Percentiles rank a stretch among this genome's conserved stretches.
Conservation (phyloP, 2,888 invertebrate genomes). For the Drosophila sordidula region DNA sequence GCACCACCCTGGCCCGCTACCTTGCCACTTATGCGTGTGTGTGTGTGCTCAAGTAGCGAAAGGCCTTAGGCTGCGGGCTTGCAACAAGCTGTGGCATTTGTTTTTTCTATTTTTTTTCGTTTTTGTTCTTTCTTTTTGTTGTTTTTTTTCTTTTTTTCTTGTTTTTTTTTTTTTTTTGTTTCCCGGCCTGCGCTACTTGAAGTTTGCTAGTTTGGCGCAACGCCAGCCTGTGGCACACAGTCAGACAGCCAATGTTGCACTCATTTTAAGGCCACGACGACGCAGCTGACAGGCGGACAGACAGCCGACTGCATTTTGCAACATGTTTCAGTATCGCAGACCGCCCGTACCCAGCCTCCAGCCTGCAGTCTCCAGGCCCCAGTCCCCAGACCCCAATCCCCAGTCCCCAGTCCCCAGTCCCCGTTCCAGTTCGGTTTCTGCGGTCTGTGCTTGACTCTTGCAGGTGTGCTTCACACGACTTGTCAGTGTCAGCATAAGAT, state of each 20-base stretch:
- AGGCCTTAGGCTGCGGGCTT: conserved; percentile 63
- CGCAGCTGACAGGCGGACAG: conserved; percentile 64
- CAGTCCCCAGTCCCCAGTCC: conserved; percentile 15
- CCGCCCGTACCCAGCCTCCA: conserved; percentile 2
- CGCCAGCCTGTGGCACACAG: conserved; percentile 66
- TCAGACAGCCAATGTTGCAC: conserved; percentile 73
- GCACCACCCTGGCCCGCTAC: conserved; percentile 17
- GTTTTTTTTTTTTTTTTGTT: conserved; percentile 16
- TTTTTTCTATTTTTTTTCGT: conserved; percentile 22
- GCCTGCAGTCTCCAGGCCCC: not conserved
- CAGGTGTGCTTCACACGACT: conserved; percentile 81
- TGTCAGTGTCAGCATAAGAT: conserved; percentile 76
- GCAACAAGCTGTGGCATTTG: conserved; percentile 62
- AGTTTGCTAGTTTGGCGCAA: conserved; percentile 68
- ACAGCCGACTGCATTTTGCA: conserved; percentile 66
- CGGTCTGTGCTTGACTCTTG: conserved; percentile 72
- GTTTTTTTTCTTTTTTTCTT: no score
- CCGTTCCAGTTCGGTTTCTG: conserved; percentile 54
- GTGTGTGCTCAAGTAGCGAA: conserved; percentile 77
- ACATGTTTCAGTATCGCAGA: conserved; percentile 56
- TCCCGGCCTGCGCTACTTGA: conserved; percentile 47
- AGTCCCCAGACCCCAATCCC: conserved; percentile 7
- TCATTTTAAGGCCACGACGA: conserved; percentile 73
- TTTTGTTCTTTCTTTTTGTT: no score
- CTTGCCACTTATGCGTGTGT: conserved; percentile 18